These are phyloP conservation scores for Ptychoptera albimana DNA, from an alignment of 2,888 invertebrate genomes.

Conservation along the genomic window DNA sequence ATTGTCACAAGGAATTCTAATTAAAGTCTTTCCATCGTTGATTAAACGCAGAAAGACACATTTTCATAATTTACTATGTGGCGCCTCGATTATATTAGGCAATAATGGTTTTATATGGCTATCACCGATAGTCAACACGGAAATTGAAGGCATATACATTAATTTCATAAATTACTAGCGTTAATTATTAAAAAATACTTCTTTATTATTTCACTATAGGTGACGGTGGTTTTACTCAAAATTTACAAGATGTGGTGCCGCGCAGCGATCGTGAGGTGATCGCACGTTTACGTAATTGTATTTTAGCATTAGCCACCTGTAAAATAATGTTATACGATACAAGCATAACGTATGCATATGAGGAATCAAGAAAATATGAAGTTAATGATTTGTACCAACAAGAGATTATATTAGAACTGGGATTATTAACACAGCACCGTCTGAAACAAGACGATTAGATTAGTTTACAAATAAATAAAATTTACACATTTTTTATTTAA, in stretches of 20 bases:
- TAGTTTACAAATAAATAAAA: too few relatives aligned
- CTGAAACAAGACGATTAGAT: slow-evolving; percentile 33
- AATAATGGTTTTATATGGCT: slow-evolving; percentile 97
- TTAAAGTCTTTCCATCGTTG: slow-evolving; percentile 82
- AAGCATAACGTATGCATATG: slow-evolving; percentile 78
- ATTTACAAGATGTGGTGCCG: slow-evolving; percentile 53
- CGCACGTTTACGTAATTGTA: slow-evolving; percentile 75
- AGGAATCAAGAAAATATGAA: slow-evolving; percentile 70
- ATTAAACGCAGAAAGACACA: slow-evolving; percentile 89
- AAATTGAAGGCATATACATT: slow-evolving; percentile 29
- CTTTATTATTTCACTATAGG: slow-evolving; percentile 24
- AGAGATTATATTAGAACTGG: slow-evolving; percentile 72
- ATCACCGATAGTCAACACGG: slow-evolving; percentile 47
- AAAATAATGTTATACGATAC: slow-evolving; percentile 87
- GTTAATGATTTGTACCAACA: slow-evolving; percentile 66
- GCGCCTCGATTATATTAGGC: slow-evolving; percentile 83
- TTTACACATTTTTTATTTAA: too few relatives aligned
- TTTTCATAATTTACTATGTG: slow-evolving; percentile 84
- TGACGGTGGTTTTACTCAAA: slow-evolving; percentile 61
- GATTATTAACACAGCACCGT: slow-evolving; percentile 60
- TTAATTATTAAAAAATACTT: slow-evolving; percentile 16
- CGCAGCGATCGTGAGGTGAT: slow-evolving; percentile 69
- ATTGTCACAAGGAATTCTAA: slow-evolving; percentile 72
- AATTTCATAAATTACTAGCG: not conserved
- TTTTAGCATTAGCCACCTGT: slow-evolving; percentile 68